Percentiles rank a stretch among this genome's conserved stretches.
Evolutionary conservation across 2,888 invertebrate genomes (phyloP).

Genomic region (Acronicta psi): DNA sequence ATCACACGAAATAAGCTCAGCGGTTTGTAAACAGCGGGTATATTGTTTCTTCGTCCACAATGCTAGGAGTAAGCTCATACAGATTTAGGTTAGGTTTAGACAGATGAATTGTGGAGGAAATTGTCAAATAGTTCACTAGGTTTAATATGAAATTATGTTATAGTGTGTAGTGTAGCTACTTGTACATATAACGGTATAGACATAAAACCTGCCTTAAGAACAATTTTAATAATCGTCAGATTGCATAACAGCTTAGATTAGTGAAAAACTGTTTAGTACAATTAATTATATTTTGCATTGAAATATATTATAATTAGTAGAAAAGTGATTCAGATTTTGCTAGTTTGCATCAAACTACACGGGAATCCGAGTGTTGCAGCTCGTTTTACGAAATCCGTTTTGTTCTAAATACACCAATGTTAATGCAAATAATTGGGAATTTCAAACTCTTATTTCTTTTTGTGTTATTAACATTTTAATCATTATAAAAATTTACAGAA

Average conservation of each 20-base stretch:
- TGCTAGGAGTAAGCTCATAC: constrained; percentile 37
- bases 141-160: no score
- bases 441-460: no score
- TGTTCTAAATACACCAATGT: neutral
- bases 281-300: no score
- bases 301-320: no score
- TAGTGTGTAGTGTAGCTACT: no score
- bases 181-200: no score
- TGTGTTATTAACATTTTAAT: no score
- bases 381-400: neutral
- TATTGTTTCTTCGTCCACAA: constrained; percentile 71
- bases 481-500: no score
- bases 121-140: neutral
- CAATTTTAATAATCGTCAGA: no score
- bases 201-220: no score
- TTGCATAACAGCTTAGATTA: no score
- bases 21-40: constrained; percentile 67
- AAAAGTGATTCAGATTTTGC: neutral
- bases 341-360: constrained; percentile 1
- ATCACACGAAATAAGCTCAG: constrained; percentile 65
- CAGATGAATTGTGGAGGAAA: constrained; percentile 9
- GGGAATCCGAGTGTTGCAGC: neutral
- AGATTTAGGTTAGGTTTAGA: constrained; percentile 41
- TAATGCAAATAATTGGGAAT: neutral
- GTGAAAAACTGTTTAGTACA: no score